Evolutionary conservation across 2,113 vertebrate species (phyloP).

Genomic region (Loxodonta africana): DNA sequence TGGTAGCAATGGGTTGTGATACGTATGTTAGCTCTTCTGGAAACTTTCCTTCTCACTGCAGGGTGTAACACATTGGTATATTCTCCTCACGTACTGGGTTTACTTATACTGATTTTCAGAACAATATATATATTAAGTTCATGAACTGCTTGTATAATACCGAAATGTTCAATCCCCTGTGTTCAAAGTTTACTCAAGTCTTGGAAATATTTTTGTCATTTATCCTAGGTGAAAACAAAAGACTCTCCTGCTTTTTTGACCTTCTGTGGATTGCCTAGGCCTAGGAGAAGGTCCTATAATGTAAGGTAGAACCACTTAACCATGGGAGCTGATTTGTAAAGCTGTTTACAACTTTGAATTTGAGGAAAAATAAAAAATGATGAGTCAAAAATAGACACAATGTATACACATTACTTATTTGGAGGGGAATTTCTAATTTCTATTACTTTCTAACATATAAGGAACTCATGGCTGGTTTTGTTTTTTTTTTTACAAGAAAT

Average conservation of each 20-base stretch:
- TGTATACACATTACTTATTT: background rate
- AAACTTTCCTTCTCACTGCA: background rate
- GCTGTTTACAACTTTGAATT: conserved; percentile 13
- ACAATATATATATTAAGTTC: background rate
- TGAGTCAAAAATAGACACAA: background rate
- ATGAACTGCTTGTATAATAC: background rate
- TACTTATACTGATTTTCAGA: conserved; percentile 27
- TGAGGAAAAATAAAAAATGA: conserved; percentile 25
- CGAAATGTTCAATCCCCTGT: background rate
- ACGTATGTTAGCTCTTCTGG: background rate
- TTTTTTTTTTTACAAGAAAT: background rate
- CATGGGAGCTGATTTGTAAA: conserved; percentile 15
- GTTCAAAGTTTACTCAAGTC: background rate
- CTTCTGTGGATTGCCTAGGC: background rate
- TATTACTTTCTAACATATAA: background rate
- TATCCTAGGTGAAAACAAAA: background rate
- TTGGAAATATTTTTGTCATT: background rate
- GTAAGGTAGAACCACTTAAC: background rate
- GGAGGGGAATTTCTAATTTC: conserved; percentile 39
- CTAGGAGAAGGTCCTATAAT: background rate
- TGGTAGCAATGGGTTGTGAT: background rate
- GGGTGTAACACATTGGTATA: background rate
- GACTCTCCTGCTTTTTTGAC: background rate
- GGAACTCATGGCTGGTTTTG: background rate
- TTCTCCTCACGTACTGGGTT: background rate